Percentiles rank a stretch among this genome's conserved stretches.
These are phyloP conservation scores for Teinopalpus imperialis DNA, from an alignment of 2,888 invertebrate species.

Conservation along the genomic window DNA sequence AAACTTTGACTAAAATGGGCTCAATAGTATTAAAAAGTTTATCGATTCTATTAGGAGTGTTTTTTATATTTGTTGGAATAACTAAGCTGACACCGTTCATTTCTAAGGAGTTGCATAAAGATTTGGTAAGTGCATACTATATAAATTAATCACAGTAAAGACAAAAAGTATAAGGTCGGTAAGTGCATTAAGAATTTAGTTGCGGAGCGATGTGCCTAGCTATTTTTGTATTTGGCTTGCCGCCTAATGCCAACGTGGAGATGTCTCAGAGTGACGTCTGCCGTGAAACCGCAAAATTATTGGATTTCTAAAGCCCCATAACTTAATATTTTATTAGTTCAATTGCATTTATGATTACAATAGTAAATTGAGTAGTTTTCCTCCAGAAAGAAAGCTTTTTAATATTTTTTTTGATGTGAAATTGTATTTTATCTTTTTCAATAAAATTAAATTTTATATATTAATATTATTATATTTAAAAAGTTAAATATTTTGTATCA, in stretches of 20 bases:
- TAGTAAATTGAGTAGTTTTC: no score
- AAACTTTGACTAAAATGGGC: slow-evolving; percentile 54
- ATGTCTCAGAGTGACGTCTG: slow-evolving; percentile 41
- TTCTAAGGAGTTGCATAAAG: slow-evolving; percentile 97
- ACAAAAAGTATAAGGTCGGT: slow-evolving; percentile 54
- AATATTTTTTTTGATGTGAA: no score
- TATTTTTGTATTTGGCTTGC: slow-evolving; percentile 80
- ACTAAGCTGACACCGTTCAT: slow-evolving; percentile 95
- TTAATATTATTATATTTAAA: no score
- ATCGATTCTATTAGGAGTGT: slow-evolving; percentile 94
- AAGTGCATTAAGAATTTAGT: slow-evolving; percentile 69
- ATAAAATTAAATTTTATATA: no score
- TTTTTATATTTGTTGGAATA: slow-evolving; percentile 97
- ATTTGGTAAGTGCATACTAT: slow-evolving; percentile 87
- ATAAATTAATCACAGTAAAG: slow-evolving; percentile 21
- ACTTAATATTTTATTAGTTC: no score
- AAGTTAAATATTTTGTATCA: no score
- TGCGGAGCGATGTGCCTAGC: slow-evolving; percentile 65
- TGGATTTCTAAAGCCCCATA: no score
- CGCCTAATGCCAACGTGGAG: slow-evolving; percentile 71
- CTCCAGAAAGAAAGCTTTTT: no score
- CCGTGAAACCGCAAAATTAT: neutral
- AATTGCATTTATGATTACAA: no score
- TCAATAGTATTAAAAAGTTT: slow-evolving; percentile 94
- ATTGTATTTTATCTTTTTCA: no score